Evolutionary conservation across 2,113 vertebrate genomes (phyloP).

Genomic region (Chloroceryle aenea): DNA sequence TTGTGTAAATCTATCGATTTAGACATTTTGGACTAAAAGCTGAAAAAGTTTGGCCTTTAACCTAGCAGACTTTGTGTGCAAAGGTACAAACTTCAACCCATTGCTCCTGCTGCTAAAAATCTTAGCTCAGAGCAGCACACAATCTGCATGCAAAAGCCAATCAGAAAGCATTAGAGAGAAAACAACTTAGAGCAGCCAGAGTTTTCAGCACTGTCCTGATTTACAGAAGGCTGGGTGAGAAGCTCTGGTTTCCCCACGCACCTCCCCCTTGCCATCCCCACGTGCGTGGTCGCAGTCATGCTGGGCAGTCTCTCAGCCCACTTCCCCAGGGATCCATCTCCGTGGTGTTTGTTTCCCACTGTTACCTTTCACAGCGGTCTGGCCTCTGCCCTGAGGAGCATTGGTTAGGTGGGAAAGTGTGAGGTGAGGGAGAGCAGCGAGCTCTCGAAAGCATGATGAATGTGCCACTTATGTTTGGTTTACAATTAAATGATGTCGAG

Average conservation of each 20-base stretch:
- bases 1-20: background rate
- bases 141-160: background rate
- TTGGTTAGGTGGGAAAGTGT: background rate
- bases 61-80: background rate
- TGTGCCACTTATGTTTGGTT: conserved; percentile 9
- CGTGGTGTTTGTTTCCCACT: background rate
- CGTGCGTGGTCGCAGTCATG: rapidly evolving
- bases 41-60: background rate
- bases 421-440: background rate
- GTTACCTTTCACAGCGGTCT: background rate
- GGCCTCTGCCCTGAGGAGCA: background rate
- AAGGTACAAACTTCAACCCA: background rate
- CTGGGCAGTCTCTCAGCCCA: background rate
- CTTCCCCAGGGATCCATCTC: background rate
- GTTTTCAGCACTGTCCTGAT: background rate
- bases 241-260: background rate
- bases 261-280: background rate
- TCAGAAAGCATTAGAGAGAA: background rate
- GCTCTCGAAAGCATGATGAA: background rate
- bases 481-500: background rate
- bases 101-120: background rate
- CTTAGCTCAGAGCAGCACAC: background rate
- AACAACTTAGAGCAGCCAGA: background rate
- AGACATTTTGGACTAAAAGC: background rate
- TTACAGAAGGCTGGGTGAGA: background rate